Evolutionary conservation across 2,113 vertebrate species (phyloP), one percentile per base, ranked within the genome.

Genomic region (Barbus barbus): DNA sequence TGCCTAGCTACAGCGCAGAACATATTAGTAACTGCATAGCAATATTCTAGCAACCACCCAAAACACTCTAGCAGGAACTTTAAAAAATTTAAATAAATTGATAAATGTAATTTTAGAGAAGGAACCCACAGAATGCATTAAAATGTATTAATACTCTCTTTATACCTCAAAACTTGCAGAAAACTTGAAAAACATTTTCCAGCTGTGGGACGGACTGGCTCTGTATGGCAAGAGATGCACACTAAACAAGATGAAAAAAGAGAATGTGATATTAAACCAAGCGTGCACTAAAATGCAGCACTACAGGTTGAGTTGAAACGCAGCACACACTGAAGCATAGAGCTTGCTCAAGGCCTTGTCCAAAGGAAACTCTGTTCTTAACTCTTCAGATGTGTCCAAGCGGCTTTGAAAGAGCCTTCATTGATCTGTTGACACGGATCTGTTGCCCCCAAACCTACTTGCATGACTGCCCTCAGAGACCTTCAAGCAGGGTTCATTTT

Each of bases 201-300:
- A 72, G 26, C n/a, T 22, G 63, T 67, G 24, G 4, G 8, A 69
- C 28, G 53, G 41, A 56, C 33, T 71, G 33, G 33, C 20, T 77
- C 18, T 2, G 72, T 48, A 28, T 51, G 24, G 24, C 9, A 51
- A 51, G 24, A 56, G 11, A 56, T 56, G 26, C 48, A 76, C 73
- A 33, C 73, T 33, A 77, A 56, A 77, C 46, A 56, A 76, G 46
- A 53, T 51, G 74, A 56, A 77, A 33, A 77, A 77, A 56, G 74
- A 56, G 74, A 77, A 77, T 56, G 74, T 36, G 51, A 77, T 48
- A 77, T 77, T 51, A 77, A 56, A 77, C 48, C 74, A 56, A 36
- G 18, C 11, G 4, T 76, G 74, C 28, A 46, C 48, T 56, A 33
- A 76, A 76, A 76, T 14, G 46, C 74, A 56, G 44, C 48, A 53